Conservation (phyloP, 1,140 invertebrate species). For the Trachymyrmex septentrionalis region DNA sequence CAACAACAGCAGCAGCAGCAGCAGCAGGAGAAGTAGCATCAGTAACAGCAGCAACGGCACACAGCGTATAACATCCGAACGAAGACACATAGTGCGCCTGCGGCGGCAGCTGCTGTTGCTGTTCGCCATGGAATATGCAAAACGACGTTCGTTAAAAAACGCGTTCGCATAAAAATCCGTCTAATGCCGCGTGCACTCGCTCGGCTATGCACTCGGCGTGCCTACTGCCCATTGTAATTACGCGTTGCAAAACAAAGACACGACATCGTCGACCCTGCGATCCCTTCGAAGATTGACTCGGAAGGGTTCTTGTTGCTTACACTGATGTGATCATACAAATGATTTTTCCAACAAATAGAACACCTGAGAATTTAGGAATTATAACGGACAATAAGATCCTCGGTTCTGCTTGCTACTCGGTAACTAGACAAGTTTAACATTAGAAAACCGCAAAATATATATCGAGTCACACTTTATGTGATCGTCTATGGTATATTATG, state of each 20-base stretch:
- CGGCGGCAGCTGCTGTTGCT: conserved; percentile 26
- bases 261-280: conserved; percentile 77
- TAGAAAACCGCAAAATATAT: conserved; percentile 8
- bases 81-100: conserved; percentile 42
- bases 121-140: conserved; percentile 80
- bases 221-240: conserved; percentile 79
- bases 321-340: background rate
- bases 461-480: background rate
- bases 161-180: conserved; percentile 72
- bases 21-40: background rate
- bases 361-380: background rate
- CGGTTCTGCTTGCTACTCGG: background rate
- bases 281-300: conserved; percentile 56
- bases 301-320: background rate
- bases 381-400: background rate
- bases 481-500: background rate
- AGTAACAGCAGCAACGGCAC: conserved; percentile 14
- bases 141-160: conserved; percentile 78
- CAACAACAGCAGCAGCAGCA: conserved; percentile 50
- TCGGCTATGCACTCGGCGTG: conserved; percentile 67
- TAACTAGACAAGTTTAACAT: background rate
- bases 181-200: conserved; percentile 70
- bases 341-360: background rate
- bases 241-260: conserved; percentile 82
- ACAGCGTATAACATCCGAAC: conserved; percentile 45